Evolutionary conservation across 2,888 invertebrate species (phyloP).

Genomic region (Furcula furcula): DNA sequence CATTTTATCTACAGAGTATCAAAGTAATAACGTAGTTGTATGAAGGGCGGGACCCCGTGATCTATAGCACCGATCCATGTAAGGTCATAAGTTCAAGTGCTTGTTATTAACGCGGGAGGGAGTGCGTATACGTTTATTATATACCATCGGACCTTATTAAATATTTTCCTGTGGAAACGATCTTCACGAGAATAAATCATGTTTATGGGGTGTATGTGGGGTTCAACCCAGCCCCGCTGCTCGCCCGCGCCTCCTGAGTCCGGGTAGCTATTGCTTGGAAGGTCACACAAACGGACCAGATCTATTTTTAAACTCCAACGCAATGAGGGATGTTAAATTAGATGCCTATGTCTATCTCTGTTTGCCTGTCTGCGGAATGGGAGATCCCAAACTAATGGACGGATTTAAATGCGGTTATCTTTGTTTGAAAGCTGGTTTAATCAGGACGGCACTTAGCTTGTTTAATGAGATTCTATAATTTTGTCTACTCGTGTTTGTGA

Average conservation of each 20-base stretch:
- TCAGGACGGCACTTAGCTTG: too few species aligned
- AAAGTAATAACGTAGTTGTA: neutral
- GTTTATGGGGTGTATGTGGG: slow-evolving; percentile 35
- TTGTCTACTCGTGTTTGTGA: too few species aligned
- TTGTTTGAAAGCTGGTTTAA: too few species aligned
- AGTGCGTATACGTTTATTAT: slow-evolving; percentile 1
- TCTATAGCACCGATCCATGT: neutral
- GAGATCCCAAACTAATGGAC: too few species aligned
- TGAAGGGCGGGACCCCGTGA: neutral
- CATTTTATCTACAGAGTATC: neutral
- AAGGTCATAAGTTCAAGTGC: neutral
- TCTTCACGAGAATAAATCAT: slow-evolving; percentile 56
- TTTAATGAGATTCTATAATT: too few species aligned
- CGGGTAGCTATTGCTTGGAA: slow-evolving; percentile 39
- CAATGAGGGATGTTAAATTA: too few species aligned
- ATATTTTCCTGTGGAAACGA: slow-evolving; percentile 41
- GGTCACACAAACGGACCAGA: slow-evolving; percentile 45
- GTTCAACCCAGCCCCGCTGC: slow-evolving; percentile 9
- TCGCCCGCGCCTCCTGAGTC: slow-evolving; percentile 30
- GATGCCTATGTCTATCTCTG: too few species aligned
- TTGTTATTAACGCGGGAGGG: neutral
- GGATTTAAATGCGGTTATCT: too few species aligned
- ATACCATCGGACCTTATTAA: slow-evolving; percentile 38
- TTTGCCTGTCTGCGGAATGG: too few species aligned
- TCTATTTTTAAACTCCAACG: slow-evolving; percentile 52